A percentile compares a stretch with the other conserved stretches of the same genome.
Conservation (phyloP, 1,140 invertebrate genomes). For the Goniozus legneri region DNA sequence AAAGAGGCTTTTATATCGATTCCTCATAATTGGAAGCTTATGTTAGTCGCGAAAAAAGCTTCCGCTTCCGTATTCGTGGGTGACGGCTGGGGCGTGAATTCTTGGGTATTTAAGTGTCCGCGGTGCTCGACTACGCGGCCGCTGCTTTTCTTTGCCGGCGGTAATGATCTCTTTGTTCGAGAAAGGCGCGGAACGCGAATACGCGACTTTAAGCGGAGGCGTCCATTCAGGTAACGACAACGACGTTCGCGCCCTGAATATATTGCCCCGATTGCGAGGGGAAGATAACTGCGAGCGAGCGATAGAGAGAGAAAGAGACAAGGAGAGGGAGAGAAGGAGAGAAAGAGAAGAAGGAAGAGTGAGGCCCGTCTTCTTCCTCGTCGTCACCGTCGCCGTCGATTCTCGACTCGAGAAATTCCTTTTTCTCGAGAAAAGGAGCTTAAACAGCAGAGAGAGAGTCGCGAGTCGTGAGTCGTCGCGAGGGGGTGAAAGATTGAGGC, state of each 20-base stretch:
- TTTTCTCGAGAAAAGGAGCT: slow-evolving; percentile 19
- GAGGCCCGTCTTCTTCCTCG: too few species aligned
- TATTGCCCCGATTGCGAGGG: slow-evolving; percentile 44
- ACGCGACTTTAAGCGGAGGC: slow-evolving; percentile 44
- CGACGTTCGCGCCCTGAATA: slow-evolving; percentile 41
- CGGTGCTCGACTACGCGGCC: too few species aligned
- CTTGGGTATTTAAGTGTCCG: slow-evolving; percentile 45
- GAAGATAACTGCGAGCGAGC: slow-evolving; percentile 40
- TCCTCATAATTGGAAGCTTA: too few species aligned
- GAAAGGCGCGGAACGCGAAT: slow-evolving; percentile 13
- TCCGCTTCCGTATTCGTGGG: slow-evolving; percentile 33
- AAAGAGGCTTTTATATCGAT: too few species aligned
- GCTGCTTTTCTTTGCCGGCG: slow-evolving; percentile 33
- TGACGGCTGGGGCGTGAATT: slow-evolving; percentile 50
- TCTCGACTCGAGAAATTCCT: slow-evolving; percentile 6
- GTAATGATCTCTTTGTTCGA: slow-evolving; percentile 51
- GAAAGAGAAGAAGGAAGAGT: too few species aligned
- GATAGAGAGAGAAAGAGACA: slow-evolving; percentile 8
- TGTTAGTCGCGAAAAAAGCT: too few species aligned
- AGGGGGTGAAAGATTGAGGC: neutral
- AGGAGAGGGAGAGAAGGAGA: too few species aligned
- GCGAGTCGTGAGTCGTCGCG: too few species aligned
- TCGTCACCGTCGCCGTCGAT: slow-evolving; percentile 19
- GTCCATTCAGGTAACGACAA: slow-evolving; percentile 36
- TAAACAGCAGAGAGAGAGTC: slow-evolving; percentile 5